A percentile compares a stretch with the other conserved stretches of the same genome.
Conservation (phyloP, 2,113 vertebrate species). For the Ceyx melanurus region DNA sequence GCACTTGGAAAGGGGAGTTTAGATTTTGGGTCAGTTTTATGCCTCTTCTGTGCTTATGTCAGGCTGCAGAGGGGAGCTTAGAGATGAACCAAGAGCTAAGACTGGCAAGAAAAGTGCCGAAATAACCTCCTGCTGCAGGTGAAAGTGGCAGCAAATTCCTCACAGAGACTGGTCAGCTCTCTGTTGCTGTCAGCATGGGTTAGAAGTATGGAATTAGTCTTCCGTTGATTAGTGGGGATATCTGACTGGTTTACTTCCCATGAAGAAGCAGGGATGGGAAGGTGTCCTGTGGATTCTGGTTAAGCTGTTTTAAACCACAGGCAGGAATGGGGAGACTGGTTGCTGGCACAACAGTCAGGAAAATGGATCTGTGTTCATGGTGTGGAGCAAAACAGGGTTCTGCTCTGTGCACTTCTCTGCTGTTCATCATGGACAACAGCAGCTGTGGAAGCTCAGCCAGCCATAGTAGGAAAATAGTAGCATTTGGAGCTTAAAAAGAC, state of each 20-base stretch:
- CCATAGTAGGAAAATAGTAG: background rate
- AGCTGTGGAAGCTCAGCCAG: background rate
- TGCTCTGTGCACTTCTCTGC: background rate
- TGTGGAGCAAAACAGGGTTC: background rate
- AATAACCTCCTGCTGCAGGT: background rate
- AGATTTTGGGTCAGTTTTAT: background rate
- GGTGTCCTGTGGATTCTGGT: background rate
- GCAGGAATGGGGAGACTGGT: background rate
- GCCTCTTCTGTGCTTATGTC: background rate
- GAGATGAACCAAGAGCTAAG: background rate
- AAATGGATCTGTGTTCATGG: background rate
- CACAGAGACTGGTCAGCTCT: background rate
- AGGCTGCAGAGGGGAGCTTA: background rate
- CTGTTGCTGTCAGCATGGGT: background rate
- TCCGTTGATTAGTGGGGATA: background rate
- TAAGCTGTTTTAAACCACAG: background rate
- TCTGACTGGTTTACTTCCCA: background rate
- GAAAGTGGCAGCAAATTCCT: background rate
- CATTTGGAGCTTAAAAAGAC: background rate
- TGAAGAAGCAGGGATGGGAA: background rate
- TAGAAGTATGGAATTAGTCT: background rate
- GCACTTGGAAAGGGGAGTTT: background rate
- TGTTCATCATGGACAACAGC: background rate
- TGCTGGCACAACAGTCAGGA: background rate
- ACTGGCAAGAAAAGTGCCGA: background rate